phyloP scores from a whole-genome alignment of 2,113 vertebrate species.

The Nothobranchius kuhntae region DNA sequence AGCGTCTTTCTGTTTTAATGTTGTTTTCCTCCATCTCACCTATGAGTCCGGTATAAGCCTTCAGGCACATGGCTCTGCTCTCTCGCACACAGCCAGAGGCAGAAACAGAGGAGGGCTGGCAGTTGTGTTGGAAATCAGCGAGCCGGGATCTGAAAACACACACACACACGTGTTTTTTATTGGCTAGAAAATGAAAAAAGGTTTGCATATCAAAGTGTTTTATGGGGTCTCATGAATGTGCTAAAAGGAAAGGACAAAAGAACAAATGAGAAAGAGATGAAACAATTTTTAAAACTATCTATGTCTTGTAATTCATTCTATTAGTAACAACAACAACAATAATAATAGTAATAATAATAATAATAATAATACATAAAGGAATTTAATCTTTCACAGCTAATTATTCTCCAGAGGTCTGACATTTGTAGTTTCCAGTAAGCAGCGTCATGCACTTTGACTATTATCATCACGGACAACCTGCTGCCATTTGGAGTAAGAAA shows the following conservation, averaged over 20 bases:
- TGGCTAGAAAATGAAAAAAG: conserved; percentile 7
- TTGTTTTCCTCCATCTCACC: conserved; percentile 76
- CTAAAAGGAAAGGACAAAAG: conserved; percentile 24
- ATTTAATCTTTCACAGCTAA: no score
- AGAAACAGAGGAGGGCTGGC: conserved; percentile 77
- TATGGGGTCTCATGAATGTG: conserved; percentile 14
- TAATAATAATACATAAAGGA: no score
- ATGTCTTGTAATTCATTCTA: no score
- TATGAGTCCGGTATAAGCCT: conserved; percentile 92
- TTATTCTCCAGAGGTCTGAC: conserved; percentile 1
- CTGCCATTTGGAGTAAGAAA: background rate
- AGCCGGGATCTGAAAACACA: conserved; percentile 85
- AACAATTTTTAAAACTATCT: background rate
- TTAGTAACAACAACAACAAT: no score
- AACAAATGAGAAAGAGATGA: background rate
- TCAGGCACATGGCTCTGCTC: conserved; percentile 85
- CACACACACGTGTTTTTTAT: conserved; percentile 32
- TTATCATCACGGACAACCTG: background rate
- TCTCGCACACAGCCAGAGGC: conserved; percentile 83
- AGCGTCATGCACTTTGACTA: background rate
- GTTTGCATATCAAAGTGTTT: conserved; percentile 34
- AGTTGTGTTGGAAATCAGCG: conserved; percentile 91
- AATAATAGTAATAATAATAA: no score
- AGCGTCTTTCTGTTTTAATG: conserved; percentile 5
- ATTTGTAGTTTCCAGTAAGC: background rate